Evolutionary conservation across 2,113 vertebrate genomes (phyloP).

Genomic region (rabbit (Oryctolagus cuniculus)): DNA sequence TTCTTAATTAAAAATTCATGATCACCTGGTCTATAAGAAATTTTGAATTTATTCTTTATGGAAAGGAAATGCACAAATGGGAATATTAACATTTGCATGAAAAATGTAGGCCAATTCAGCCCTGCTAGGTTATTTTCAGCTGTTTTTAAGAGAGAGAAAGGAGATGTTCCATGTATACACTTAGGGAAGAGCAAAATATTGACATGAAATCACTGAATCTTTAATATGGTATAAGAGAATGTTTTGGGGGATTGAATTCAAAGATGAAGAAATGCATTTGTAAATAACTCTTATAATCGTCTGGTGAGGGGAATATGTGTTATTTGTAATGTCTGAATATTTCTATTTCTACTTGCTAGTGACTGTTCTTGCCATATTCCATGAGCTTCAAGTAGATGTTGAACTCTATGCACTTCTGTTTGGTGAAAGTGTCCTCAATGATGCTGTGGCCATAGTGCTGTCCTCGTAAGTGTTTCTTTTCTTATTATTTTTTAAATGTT

Average conservation of each 20-base stretch:
- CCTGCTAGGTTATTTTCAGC: constrained; percentile 56
- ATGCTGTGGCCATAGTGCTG: constrained; percentile 97
- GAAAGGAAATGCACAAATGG: constrained; percentile 55
- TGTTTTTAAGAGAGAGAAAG: constrained; percentile 54
- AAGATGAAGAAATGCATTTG: constrained; percentile 44
- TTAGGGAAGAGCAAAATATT: constrained; percentile 55
- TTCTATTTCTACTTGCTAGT: constrained; percentile 89
- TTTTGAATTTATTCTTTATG: constrained; percentile 56
- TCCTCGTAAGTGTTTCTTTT: constrained; percentile 95
- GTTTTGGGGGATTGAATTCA: constrained; percentile 53
- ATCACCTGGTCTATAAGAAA: constrained; percentile 61
- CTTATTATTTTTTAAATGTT: constrained; percentile 63
- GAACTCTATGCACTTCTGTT: constrained; percentile 98
- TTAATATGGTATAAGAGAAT: constrained; percentile 52
- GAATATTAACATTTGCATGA: constrained; percentile 41
- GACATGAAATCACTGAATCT: constrained; percentile 36
- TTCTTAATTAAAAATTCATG: constrained; percentile 60
- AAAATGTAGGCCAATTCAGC: constrained; percentile 1
- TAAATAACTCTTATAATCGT: neutral
- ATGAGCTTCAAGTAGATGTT: constrained; percentile 97
- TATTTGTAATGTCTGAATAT: constrained; percentile 63
- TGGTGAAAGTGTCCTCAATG: constrained; percentile 98
- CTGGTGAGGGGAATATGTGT: neutral
- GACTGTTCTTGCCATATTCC: constrained; percentile 99
- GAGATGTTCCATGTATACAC: neutral